Base-by-base conservation (phyloP, 1,140 invertebrate genomes). In the Ectropis grisescens region DNA sequence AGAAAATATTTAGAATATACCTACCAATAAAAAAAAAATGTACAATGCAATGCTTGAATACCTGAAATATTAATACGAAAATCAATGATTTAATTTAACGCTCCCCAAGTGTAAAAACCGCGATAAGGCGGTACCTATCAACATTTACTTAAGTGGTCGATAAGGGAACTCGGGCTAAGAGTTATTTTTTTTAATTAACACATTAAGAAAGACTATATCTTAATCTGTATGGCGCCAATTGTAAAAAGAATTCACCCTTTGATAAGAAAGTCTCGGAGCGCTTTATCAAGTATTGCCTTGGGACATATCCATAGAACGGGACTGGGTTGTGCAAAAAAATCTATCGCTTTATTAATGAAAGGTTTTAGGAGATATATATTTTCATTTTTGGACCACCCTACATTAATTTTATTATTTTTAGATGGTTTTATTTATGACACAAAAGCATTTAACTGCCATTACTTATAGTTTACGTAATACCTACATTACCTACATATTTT, bases 131-230 rank as follows among this genome's bases (percentile, higher is more conserved):
- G 54, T 43, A 56, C 39, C 51, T 64, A 69, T 75, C 58, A 43
- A 54, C 52, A 40, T 69, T 62, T 57, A 44, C 58, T 71, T 76
- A 76, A 80, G 75, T 72, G 75, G 60, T 47, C 42, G 75, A 80
- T 80, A 75, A 74, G 44, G 48, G 58, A 68, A 58, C n/a, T n/a
- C n/a, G n/a, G n/a, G n/a, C n/a, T n/a, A n/a, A 26, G 69, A 62
- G 68, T 75, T 69, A 51, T 70, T 80, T 76, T 78, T n/a, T 72
- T 76, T 75, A 80, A 76, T 80, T 76, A 80, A 80, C 75, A 80
- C 72, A 71, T 66, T 78, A 70, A 70, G 61, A 52, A 52, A 35
- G 55, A 64, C n/a, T 69, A 68, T 76, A 80, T 75, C 64, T 80
- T 80, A 80, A 80, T 80, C 75, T 76, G 46, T 49, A 31, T 65